Evolutionary conservation across 2,113 vertebrate species (phyloP).

Genomic region (Cephalophus harveyi): DNA sequence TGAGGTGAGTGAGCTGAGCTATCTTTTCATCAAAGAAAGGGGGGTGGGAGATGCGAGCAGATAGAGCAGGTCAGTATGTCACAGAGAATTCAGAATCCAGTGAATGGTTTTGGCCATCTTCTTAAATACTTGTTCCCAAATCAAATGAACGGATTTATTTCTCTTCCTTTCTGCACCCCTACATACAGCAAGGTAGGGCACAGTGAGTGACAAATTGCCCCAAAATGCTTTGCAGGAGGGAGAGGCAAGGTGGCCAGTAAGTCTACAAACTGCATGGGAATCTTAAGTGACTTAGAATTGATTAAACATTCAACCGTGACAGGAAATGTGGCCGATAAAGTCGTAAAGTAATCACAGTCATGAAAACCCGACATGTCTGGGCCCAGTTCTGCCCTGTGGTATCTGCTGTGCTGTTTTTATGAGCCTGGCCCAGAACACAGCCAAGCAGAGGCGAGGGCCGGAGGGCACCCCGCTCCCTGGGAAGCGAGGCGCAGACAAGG

Average conservation of each 20-base stretch:
- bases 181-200: not conserved
- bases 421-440: not conserved
- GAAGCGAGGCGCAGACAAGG: not conserved
- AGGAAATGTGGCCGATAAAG: not conserved
- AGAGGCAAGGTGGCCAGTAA: not conserved
- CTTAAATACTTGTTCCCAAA: not conserved
- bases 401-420: not conserved
- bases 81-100: not conserved
- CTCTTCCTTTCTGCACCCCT: not conserved
- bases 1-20: not conserved
- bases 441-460: not conserved
- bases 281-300: not conserved
- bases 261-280: not conserved
- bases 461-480: conserved; percentile 24
- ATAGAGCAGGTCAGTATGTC: not conserved
- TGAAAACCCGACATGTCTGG: not conserved
- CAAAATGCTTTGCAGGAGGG: not conserved
- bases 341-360: not conserved
- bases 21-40: not conserved
- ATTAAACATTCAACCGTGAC: not conserved
- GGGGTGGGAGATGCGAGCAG: not conserved
- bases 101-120: not conserved
- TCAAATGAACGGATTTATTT: not conserved
- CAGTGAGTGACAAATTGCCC: not conserved
- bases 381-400: not conserved